Evolutionary conservation across 1,140 invertebrate genomes (phyloP).

Genomic region (Rhopalosiphum maidis): DNA sequence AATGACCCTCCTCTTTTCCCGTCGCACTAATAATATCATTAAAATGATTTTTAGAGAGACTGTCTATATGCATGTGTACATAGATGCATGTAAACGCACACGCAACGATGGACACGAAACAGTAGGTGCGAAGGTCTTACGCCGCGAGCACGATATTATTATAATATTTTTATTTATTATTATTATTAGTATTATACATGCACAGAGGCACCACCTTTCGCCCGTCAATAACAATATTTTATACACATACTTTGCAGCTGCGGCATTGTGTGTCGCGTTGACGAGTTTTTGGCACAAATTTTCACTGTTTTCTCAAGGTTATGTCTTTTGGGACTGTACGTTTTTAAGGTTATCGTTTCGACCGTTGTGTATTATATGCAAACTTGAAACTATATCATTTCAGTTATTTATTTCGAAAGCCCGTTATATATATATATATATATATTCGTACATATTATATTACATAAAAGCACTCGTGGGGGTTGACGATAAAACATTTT

Average conservation of each 20-base stretch:
- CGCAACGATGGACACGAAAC: constrained; percentile 11
- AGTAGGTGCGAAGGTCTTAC: constrained; percentile 31
- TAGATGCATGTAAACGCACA: not conserved
- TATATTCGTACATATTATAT: not conserved
- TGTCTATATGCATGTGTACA: too few relatives aligned
- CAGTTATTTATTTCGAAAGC: not conserved
- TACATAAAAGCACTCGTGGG: not conserved
- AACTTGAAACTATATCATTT: not conserved
- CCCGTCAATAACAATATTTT: not conserved
- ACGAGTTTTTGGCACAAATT: constrained; percentile 34
- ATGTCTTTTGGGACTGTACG: not conserved
- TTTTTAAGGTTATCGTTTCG: constrained; percentile 27
- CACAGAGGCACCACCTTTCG: not conserved
- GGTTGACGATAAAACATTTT: not conserved
- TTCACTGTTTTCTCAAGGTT: constrained; percentile 28
- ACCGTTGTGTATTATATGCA: not conserved
- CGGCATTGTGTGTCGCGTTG: not conserved
- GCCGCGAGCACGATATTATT: not conserved
- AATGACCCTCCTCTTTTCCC: not conserved
- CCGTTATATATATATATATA: not conserved
- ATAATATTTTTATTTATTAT: constrained; percentile 3
- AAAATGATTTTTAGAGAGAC: constrained; percentile 17
- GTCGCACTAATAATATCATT: constrained; percentile 1
- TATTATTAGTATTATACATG: not conserved
- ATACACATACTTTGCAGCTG: not conserved